Percentiles rank a stretch among this genome's conserved stretches.
Conservation (phyloP, 2,113 vertebrate species). For the Erythrocercus mccallii region DNA sequence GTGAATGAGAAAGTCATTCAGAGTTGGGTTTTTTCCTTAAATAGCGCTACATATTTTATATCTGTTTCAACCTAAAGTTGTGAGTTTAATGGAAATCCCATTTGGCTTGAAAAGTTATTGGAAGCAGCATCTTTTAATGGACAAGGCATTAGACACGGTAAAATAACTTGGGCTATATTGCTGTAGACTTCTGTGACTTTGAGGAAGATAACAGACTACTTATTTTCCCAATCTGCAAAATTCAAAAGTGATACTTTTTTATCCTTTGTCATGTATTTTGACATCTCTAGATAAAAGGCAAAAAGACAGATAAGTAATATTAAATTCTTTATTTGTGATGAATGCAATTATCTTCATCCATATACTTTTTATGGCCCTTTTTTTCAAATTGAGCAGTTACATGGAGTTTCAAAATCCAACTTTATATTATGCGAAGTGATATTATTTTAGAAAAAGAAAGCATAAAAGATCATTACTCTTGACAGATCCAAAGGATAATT, state of each 20-base stretch:
- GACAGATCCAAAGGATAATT: constrained; percentile 20
- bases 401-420: not conserved
- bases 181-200: not conserved
- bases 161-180: not conserved
- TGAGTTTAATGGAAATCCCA: not conserved
- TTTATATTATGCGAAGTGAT: not conserved
- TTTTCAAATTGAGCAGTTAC: not conserved
- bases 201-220: not conserved
- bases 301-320: constrained; percentile 24
- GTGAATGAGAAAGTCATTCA: not conserved
- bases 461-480: not conserved
- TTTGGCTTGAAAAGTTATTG: not conserved
- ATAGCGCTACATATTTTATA: not conserved
- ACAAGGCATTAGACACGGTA: not conserved
- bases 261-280: constrained; percentile 27
- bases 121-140: not conserved
- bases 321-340: constrained; percentile 15
- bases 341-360: not conserved
- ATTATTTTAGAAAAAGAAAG: constrained; percentile 4
- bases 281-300: constrained; percentile 13
- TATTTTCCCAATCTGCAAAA: not conserved
- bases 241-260: not conserved
- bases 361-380: not conserved
- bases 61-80: not conserved
- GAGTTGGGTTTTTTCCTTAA: not conserved